Conservation (phyloP, 64 coral and sea anemone genomes). For the Dendrophyllia cribrosa region DNA sequence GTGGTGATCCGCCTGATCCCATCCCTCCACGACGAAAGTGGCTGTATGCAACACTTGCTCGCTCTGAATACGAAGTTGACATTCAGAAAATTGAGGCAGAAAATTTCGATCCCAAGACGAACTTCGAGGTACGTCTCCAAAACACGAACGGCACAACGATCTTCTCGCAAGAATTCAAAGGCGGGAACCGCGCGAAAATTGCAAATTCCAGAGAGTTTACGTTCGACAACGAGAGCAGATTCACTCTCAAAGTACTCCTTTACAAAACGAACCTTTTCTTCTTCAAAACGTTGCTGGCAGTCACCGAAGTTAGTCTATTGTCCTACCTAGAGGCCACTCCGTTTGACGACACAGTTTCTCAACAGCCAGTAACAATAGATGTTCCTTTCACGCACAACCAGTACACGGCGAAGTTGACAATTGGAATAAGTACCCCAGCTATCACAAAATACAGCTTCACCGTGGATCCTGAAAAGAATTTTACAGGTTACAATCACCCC, state of each 20-base stretch:
- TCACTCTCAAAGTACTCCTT: neutral
- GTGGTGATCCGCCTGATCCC: too few species aligned
- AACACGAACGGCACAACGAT: too few species aligned
- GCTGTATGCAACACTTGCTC: too few species aligned
- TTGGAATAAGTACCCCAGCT: neutral
- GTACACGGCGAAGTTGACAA: constrained; percentile 19
- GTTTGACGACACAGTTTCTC: constrained; percentile 2
- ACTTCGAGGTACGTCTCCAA: too few species aligned
- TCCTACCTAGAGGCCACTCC: neutral
- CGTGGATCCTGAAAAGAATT: neutral
- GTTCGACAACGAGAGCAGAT: neutral
- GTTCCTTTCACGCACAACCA: neutral
- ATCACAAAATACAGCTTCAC: constrained; percentile 4
- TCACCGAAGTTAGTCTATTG: neutral
- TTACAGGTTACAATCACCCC: constrained; percentile 13
- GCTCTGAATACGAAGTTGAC: too few species aligned
- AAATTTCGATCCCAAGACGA: too few species aligned
- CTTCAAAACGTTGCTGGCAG: neutral
- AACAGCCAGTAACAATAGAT: constrained; percentile 3
- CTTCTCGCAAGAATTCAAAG: neutral
- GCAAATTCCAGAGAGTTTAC: neutral
- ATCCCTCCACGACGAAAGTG: too few species aligned
- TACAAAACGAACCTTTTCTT: neutral
- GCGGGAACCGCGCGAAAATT: neutral
- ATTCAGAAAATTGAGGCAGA: too few species aligned